Conservation (phyloP, 37 sponge, comb jelly and placozoan species). For the Aplysina aerophoba region DNA sequence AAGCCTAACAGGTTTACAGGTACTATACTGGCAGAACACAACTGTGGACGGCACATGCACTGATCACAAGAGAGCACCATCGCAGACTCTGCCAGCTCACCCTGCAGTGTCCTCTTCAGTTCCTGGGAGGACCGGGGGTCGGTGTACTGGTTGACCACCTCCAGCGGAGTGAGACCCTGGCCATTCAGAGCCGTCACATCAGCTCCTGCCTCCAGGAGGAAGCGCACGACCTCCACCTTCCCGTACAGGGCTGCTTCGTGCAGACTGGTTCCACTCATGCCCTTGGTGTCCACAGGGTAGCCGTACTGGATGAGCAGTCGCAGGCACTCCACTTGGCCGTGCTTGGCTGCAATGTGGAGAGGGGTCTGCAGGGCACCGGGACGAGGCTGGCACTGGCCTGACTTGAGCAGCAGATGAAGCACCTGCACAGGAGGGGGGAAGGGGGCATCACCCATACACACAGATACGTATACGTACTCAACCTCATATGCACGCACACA, state of each 20-base stretch:
- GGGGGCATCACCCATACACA: background rate
- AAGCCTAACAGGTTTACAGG: too few species aligned
- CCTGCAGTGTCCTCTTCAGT: conserved; percentile 78
- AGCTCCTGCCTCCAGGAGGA: conserved; percentile 79
- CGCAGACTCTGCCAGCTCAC: conserved; percentile 16
- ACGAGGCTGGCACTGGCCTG: conserved; percentile 73
- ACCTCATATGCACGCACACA: background rate
- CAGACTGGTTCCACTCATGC: conserved; percentile 76
- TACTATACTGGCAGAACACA: too few species aligned
- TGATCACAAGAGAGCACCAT: too few species aligned
- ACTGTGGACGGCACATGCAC: too few species aligned
- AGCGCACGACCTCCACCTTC: conserved; percentile 76
- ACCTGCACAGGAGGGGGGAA: conserved; percentile 43
- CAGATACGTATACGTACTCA: too few species aligned
- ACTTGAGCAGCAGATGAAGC: conserved; percentile 70
- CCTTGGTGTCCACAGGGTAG: conserved; percentile 72
- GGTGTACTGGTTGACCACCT: conserved; percentile 79
- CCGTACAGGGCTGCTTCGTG: conserved; percentile 92
- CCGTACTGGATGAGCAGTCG: conserved; percentile 74
- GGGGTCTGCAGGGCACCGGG: conserved; percentile 61
- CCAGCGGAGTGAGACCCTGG: conserved; percentile 75
- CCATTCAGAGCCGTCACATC: conserved; percentile 48
- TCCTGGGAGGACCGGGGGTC: conserved; percentile 74
- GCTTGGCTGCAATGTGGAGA: conserved; percentile 84
- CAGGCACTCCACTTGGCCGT: conserved; percentile 65